A percentile compares a stretch with the other conserved stretches of the same genome.
phyloP scores from a whole-genome alignment of 2,888 invertebrate genomes.

The Sceliomorpha sp. region DNA sequence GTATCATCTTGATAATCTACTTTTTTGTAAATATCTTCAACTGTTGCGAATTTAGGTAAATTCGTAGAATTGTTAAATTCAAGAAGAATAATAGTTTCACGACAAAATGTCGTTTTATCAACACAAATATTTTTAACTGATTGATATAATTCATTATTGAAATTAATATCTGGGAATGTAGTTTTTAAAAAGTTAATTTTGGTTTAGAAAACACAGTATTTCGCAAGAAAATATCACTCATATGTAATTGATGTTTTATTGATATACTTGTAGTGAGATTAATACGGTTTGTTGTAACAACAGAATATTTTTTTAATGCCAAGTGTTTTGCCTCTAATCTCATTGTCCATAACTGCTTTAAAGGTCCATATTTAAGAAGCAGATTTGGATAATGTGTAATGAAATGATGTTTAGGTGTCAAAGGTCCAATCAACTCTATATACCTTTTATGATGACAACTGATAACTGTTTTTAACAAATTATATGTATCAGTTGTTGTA shows the following conservation, averaged over 20 bases:
- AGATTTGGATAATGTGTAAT: too few species aligned
- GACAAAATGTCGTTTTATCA: slow-evolving; percentile 4
- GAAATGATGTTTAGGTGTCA: slow-evolving; percentile 16
- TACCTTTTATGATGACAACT: slow-evolving; percentile 1
- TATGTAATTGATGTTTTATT: slow-evolving; percentile 6
- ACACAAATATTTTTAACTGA: background rate
- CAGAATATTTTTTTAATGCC: too few species aligned
- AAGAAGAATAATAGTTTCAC: too few species aligned
- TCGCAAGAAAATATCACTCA: slow-evolving; percentile 10
- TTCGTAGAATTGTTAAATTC: too few species aligned
- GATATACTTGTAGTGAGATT: too few species aligned
- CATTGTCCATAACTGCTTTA: too few species aligned
- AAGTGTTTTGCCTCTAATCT: too few species aligned
- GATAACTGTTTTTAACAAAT: background rate
- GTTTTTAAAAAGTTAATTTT: background rate
- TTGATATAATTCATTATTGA: background rate
- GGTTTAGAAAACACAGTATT: slow-evolving; percentile 3
- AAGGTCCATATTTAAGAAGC: too few species aligned
- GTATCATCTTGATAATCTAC: too few species aligned
- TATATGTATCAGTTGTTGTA: background rate
- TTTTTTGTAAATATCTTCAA: too few species aligned
- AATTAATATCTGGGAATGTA: background rate
- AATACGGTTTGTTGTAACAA: too few species aligned
- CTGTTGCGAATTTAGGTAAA: too few species aligned
- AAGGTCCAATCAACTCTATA: slow-evolving; percentile 6